Evolutionary conservation across 2,888 invertebrate genomes (phyloP), one percentile per base, ranked within the genome.

Genomic region (Tiphia femorata): DNA sequence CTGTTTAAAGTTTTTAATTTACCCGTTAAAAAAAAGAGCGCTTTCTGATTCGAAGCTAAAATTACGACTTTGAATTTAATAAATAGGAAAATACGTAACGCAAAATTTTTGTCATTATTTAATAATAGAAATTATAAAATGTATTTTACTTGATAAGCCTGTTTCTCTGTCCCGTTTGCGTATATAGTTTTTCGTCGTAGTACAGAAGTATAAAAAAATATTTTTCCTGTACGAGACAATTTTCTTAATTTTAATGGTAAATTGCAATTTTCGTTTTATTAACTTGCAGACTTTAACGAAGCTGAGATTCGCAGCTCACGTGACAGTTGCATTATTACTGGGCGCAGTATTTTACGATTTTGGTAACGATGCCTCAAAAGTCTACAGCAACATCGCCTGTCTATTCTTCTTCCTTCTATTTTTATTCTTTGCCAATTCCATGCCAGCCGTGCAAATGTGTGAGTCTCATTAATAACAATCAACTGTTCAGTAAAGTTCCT

Each of bases 401-500:
- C 68, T 89, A 6, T 89, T 89, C 81, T 89, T 89, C 76, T 86
- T 88, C 60, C 65, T 88, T 14, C 79, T 89, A 17, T 89, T 89
- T 67, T 79, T 89, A 2, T 89, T 87, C 77, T 89, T 88, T 80
- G 86, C 88, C 0, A 89, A 88, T 73, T 84, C 88, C 0, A 88
- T 89, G 88, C 89, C 89, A 1, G 87, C 88, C 20, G 88, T 89
- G 42, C 86, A 87, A 60, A 87, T 86, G 53, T 89, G 89, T 89
- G 81, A 89, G 91, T 87, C 41, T 44, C 25, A 40, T 47, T 17
- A 14, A 25, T 25, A 25, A 2, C 12, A 29, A 40, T 30, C 44
- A 46, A 2, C 57, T 38, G 41, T 10, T 17, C 27, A 38, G 10
- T 12, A 14, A 12, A 12, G 12, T n/a, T 6, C 4, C 33, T n/a